Conservation (phyloP, 2,888 invertebrate species). For the Slavum lentiscoides region DNA sequence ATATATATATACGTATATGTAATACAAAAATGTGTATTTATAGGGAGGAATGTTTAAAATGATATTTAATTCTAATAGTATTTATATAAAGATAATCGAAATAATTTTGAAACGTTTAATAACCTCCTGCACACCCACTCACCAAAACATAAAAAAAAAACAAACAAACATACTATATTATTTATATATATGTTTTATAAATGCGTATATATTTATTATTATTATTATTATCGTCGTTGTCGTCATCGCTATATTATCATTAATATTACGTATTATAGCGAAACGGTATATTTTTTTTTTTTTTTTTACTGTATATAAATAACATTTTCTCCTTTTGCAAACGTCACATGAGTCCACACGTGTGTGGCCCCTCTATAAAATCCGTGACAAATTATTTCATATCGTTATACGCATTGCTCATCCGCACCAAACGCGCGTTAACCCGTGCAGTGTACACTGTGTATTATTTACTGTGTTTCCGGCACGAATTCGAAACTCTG, state of each 20-base stretch:
- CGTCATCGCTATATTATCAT: not conserved
- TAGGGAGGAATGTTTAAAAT: too few relatives aligned
- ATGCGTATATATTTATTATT: too few relatives aligned
- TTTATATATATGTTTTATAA: too few relatives aligned
- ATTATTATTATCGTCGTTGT: not conserved
- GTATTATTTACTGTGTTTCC: not conserved
- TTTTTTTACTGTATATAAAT: not conserved
- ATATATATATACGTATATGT: too few relatives aligned
- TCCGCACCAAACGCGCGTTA: not conserved
- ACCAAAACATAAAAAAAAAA: too few relatives aligned
- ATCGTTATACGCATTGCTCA: not conserved
- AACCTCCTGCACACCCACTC: too few relatives aligned
- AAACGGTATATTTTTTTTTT: not conserved
- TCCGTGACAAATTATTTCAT: not conserved
- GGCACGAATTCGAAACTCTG: not conserved
- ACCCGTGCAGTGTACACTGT: too few relatives aligned
- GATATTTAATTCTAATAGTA: too few relatives aligned
- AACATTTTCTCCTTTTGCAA: not conserved
- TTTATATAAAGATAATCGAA: too few relatives aligned
- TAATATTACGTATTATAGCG: not conserved
- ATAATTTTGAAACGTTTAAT: too few relatives aligned
- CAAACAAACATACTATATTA: too few relatives aligned
- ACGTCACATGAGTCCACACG: not conserved
- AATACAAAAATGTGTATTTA: too few relatives aligned
- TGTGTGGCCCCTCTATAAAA: not conserved